These are phyloP conservation scores for Cossypha dichroa DNA, from an alignment of 2,797 vertebrate genomes.

Conservation along the genomic window DNA sequence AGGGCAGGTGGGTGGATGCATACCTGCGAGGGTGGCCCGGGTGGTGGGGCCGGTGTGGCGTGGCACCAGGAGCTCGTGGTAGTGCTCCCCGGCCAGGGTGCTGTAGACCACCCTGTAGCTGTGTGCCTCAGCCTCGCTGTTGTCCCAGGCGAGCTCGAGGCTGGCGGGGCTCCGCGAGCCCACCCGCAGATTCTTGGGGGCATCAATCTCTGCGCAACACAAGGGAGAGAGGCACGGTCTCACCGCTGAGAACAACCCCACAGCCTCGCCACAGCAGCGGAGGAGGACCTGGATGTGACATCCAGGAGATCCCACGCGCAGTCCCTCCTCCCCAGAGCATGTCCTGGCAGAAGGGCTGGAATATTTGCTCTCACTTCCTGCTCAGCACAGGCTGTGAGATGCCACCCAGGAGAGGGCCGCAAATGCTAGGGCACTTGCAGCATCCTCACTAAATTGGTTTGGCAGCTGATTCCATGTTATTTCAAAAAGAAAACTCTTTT, in stretches of 20 bases:
- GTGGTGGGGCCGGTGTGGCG: constrained; percentile 83
- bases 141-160: constrained; percentile 95
- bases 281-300: neutral
- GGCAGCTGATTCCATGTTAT: neutral
- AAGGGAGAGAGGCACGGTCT: constrained; percentile 12
- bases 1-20: neutral
- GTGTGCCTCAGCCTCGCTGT: constrained; percentile 93
- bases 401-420: accelerated
- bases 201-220: constrained; percentile 89
- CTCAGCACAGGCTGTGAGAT: neutral
- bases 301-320: accelerated
- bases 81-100: constrained; percentile 94
- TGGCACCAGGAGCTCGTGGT: constrained; percentile 89
- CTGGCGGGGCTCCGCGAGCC: constrained; percentile 84
- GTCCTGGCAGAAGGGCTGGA: neutral
- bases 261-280: accelerated
- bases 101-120: constrained; percentile 94
- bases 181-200: constrained; percentile 93
- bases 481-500: neutral
- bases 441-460: neutral
- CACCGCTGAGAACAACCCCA: accelerated
- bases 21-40: constrained; percentile 86
- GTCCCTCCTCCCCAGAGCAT: neutral
- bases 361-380: neutral
- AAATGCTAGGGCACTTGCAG: neutral